These are phyloP conservation scores for Etia nguti DNA, from an alignment of 2,113 vertebrate genomes.

Conservation along the genomic window DNA sequence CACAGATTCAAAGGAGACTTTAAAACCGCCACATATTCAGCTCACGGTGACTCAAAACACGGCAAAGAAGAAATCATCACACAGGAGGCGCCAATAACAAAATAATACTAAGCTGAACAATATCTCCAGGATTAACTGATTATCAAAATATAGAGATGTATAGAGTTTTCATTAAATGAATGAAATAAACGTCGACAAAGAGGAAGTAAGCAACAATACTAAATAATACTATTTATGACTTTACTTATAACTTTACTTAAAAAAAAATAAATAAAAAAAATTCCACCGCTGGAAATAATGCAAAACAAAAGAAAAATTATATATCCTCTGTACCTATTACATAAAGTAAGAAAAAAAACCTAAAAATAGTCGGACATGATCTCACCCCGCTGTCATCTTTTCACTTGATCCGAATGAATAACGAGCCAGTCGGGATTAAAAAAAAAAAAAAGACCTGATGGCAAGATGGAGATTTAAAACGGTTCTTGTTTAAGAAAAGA, in stretches of 20 bases:
- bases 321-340: not conserved
- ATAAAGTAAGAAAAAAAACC: not conserved
- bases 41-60: not conserved
- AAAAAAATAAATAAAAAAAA: too few species aligned
- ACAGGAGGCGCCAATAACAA: not conserved
- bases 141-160: not conserved
- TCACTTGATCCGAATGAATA: not conserved
- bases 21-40: not conserved
- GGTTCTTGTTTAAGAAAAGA: not conserved
- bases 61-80: not conserved
- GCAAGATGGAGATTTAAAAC: not conserved
- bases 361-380: conserved; percentile 18
- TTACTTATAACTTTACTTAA: not conserved
- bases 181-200: not conserved
- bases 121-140: not conserved
- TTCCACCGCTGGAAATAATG: not conserved
- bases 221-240: not conserved
- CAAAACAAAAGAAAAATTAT: rapidly evolving
- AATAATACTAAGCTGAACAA: not conserved
- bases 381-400: conserved; percentile 6
- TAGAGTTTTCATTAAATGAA: not conserved
- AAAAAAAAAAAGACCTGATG: not conserved
- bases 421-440: not conserved
- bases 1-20: not conserved
- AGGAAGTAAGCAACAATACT: not conserved